phyloP scores from a whole-genome alignment of 2,888 invertebrate species.

The Sycophila texana region DNA sequence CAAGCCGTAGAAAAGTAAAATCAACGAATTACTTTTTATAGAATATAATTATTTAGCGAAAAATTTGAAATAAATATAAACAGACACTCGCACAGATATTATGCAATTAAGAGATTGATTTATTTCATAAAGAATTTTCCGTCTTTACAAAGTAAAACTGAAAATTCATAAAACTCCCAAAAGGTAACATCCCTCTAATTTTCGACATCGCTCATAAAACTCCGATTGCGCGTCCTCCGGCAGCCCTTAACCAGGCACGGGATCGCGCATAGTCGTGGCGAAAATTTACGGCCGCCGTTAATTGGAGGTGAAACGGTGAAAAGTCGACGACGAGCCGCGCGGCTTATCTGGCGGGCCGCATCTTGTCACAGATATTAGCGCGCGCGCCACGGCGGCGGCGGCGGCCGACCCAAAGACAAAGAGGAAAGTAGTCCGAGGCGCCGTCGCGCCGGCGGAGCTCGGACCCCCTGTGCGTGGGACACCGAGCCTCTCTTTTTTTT shows the following conservation, averaged over 20 bases:
- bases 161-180: no score
- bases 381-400: constrained; percentile 53
- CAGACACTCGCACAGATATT: no score
- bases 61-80: no score
- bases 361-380: constrained; percentile 52
- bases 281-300: constrained; percentile 46
- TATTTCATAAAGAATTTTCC: no score
- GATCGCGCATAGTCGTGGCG: not conserved
- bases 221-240: not conserved
- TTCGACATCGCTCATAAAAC: no score
- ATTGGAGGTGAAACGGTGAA: constrained; percentile 54
- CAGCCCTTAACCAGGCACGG: constrained; percentile 1
- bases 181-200: no score
- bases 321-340: not conserved
- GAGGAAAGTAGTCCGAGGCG: constrained; percentile 66
- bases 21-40: no score
- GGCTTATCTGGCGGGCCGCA: constrained; percentile 22
- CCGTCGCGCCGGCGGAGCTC: constrained; percentile 56
- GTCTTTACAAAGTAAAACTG: no score
- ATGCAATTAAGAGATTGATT: no score
- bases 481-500: constrained; percentile 19
- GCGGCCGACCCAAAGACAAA: constrained; percentile 64
- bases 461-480: constrained; percentile 64
- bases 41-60: no score
- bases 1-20: no score